These are phyloP conservation scores for Hippocampus mohnikei DNA, from an alignment of 2,113 vertebrate species.

Conservation along the genomic window DNA sequence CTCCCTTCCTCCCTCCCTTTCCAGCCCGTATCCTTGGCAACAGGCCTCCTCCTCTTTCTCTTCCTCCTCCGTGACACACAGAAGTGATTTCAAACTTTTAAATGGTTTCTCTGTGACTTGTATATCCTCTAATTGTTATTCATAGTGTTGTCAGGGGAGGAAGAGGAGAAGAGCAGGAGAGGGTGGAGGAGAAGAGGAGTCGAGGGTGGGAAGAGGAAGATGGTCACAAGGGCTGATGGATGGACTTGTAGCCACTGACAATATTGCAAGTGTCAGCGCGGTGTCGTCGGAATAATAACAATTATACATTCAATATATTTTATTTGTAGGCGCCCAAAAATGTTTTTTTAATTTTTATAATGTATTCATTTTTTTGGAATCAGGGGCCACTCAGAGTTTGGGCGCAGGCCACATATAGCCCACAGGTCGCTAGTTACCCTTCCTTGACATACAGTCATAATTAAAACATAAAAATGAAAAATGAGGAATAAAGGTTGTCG, in stretches of 20 bases:
- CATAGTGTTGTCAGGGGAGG: conserved; percentile 60
- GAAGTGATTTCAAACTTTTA: conserved; percentile 70
- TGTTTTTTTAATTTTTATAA: no score
- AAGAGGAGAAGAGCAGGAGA: conserved; percentile 24
- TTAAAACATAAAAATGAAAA: neutral
- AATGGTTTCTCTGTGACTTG: conserved; percentile 64
- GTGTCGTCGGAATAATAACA: neutral
- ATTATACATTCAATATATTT: neutral
- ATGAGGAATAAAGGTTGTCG: neutral
- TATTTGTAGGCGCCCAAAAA: neutral
- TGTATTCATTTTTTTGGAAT: no score
- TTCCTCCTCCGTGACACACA: conserved; percentile 44
- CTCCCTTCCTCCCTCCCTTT: conserved; percentile 11
- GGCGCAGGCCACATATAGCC: no score
- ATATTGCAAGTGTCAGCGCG: neutral
- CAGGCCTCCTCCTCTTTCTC: conserved; percentile 13
- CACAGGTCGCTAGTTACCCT: no score
- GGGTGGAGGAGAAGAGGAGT: conserved; percentile 11
- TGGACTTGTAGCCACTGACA: conserved; percentile 11
- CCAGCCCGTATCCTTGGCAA: conserved; percentile 35
- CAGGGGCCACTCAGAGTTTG: no score
- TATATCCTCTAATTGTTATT: conserved; percentile 73
- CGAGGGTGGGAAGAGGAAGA: conserved; percentile 15
- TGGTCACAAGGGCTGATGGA: conserved; percentile 14
- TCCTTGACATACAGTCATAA: neutral